A percentile compares a stretch with the other conserved stretches of the same genome.
These are phyloP conservation scores for Actenoides hombroni DNA, from an alignment of 2,113 vertebrate species.

Conservation along the genomic window DNA sequence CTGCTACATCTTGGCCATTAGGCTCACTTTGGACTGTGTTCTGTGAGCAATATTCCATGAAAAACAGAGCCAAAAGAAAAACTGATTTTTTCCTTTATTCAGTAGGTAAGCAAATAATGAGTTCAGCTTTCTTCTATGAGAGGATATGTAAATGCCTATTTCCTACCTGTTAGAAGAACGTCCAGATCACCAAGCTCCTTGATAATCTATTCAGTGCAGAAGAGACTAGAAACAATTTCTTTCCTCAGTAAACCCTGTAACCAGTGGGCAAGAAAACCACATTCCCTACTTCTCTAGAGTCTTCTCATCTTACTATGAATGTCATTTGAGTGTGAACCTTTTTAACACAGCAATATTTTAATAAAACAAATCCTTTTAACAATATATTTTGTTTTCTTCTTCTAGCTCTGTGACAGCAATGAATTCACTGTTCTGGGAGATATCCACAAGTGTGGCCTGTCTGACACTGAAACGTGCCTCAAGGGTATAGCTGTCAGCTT, in stretches of 20 bases:
- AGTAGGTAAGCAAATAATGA: neutral
- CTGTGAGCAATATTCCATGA: neutral
- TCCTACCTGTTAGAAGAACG: neutral
- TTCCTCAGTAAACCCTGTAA: neutral
- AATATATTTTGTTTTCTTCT: neutral
- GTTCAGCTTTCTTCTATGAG: neutral
- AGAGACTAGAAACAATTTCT: neutral
- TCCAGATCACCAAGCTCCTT: neutral
- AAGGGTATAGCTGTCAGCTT: conserved; percentile 80
- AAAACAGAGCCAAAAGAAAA: neutral
- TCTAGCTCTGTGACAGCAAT: conserved; percentile 65
- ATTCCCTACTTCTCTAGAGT: neutral
- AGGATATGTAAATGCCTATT: neutral
- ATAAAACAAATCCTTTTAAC: neutral
- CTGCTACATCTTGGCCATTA: neutral
- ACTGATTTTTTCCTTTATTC: neutral
- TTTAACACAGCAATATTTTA: neutral
- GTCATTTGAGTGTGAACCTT: neutral
- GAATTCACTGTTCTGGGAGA: conserved; percentile 83
- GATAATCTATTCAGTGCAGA: neutral
- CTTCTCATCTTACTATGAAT: neutral
- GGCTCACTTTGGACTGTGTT: neutral
- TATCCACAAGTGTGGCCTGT: conserved; percentile 82
- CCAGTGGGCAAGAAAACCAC: neutral
- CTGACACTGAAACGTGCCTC: conserved; percentile 84